Evolutionary conservation across 2,888 invertebrate genomes (phyloP), one percentile per base, ranked within the genome.

Genomic region (Cantharis flavilabris): DNA sequence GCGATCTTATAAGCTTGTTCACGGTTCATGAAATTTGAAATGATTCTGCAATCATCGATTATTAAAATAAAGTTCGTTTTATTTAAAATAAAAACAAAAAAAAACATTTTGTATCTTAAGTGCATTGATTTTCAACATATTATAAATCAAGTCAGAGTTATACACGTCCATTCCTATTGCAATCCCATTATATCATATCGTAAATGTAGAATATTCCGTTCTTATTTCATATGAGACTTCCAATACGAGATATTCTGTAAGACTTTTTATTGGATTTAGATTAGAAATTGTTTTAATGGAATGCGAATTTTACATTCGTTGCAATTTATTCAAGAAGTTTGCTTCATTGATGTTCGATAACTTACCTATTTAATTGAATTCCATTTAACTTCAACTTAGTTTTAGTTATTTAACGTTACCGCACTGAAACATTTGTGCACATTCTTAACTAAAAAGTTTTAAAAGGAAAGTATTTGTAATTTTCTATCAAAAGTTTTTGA

Each of bases 321-420:
- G 70, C 69, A 62, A 69, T 69, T 73, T 73, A 73, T 73, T 73
- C 70, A 69, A 69, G 62, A 73, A 70, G 69, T 73, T 69, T 26
- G 70, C 69, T 73, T 69, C 33, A 70, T 30, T 73, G 73, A 73
- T 73, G 73, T 70, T 73, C 73, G 70, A 73, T 69, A 73, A 70
- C 73, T 73, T 70, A 73, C 73, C 73, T 73, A 69, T 64, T 73
- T 73, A 73, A 73, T 73, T 73, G 73, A 73, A 73, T 73, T 73
- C 73, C 69, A 70, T 73, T 73, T 69, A 73, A 73, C 69, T 73
- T 73, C 69, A 70, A 70, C 73, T 70, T 73, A 73, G 73, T 69
- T 69, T 18, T 69, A 70, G 69, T 73, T 73, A 73, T 30, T 73
- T 70, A 73, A 70, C 73, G 70, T 70, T 33, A 33, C 70, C 33